phyloP scores from a whole-genome alignment of 2,888 invertebrate species.

The Eilema griseolum region DNA sequence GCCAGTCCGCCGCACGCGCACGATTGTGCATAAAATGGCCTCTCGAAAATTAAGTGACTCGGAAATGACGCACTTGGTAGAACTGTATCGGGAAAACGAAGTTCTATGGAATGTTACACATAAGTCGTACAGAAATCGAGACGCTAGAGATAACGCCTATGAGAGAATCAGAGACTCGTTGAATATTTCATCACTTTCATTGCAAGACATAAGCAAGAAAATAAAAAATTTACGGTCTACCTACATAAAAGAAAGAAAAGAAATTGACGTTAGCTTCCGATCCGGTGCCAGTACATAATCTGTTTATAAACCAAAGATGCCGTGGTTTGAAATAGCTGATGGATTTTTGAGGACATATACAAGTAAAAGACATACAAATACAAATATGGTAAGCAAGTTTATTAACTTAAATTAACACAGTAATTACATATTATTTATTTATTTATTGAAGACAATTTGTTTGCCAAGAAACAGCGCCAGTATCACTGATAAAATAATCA shows the following conservation, averaged over 20 bases:
- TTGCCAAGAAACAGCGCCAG: constrained; percentile 26
- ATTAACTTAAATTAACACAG: constrained; percentile 29
- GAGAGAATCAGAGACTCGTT: constrained; percentile 31
- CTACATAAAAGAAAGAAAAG: constrained; percentile 28
- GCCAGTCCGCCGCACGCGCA: constrained; percentile 28
- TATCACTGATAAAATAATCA: constrained; percentile 28
- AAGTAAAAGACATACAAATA: constrained; percentile 26
- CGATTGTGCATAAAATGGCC: constrained; percentile 30
- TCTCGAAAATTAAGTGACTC: constrained; percentile 27
- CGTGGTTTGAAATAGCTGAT: constrained; percentile 25
- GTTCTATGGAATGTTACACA: constrained; percentile 30
- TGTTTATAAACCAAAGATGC: constrained; percentile 27
- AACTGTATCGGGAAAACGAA: constrained; percentile 31
- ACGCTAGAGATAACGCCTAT: constrained; percentile 31
- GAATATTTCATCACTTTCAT: constrained; percentile 31
- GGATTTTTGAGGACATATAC: constrained; percentile 24
- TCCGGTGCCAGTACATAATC: constrained; percentile 28
- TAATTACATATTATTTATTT: constrained; percentile 28
- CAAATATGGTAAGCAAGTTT: constrained; percentile 28
- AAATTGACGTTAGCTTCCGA: constrained; percentile 25
- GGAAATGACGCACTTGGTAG: constrained; percentile 31
- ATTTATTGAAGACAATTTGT: constrained; percentile 27
- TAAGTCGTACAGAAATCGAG: constrained; percentile 29
- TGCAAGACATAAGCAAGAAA: constrained; percentile 31
- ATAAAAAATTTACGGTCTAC: constrained; percentile 23